Conservation (phyloP, 2,113 vertebrate species). For the Piaya cayana region DNA sequence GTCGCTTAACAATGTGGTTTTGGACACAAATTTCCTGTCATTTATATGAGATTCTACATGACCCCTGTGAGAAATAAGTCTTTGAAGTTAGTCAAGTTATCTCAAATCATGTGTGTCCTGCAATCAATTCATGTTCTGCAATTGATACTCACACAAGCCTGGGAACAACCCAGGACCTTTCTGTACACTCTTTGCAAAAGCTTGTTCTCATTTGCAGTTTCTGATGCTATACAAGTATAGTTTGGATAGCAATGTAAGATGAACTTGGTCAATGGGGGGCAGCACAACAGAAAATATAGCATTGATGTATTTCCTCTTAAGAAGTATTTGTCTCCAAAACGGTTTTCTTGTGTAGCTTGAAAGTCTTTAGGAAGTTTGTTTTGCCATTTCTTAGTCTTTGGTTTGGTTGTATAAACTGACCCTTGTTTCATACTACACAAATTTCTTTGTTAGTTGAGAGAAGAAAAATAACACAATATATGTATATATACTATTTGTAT, state of each 20-base stretch:
- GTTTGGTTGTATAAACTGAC: background rate
- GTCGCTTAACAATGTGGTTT: background rate
- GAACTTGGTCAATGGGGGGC: background rate
- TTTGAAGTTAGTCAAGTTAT: background rate
- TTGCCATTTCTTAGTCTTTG: background rate
- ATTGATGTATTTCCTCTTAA: background rate
- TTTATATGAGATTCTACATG: background rate
- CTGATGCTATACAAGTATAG: rapidly evolving
- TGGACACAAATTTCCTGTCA: background rate
- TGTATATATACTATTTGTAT: background rate
- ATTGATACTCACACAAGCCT: rapidly evolving
- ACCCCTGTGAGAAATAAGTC: background rate
- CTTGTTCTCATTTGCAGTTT: background rate
- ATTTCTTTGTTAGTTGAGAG: background rate
- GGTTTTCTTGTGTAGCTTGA: background rate
- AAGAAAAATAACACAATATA: background rate
- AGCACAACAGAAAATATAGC: background rate
- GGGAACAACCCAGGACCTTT: background rate
- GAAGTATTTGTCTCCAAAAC: background rate
- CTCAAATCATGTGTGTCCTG: background rate
- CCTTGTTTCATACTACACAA: background rate
- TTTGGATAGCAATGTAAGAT: background rate
- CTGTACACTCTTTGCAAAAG: background rate
- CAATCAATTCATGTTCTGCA: background rate
- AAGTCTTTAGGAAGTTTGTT: background rate